A percentile compares a stretch with the other conserved stretches of the same genome.
These are phyloP conservation scores for Hippopotamus amphibius DNA, from an alignment of 2,113 vertebrate genomes.

Conservation along the genomic window DNA sequence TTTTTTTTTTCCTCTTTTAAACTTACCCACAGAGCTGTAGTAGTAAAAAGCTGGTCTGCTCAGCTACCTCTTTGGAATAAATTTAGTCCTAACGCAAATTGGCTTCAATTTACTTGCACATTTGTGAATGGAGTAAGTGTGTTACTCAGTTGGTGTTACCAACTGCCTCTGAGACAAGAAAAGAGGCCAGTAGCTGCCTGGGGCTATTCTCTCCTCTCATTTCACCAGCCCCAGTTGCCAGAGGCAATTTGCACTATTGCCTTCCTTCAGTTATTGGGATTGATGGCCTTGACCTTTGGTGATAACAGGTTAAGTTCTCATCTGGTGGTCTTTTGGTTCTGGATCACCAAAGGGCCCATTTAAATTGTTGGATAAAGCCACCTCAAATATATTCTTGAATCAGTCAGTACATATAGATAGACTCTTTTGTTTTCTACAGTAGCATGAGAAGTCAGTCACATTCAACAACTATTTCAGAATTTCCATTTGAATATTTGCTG, in stretches of 20 bases:
- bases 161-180: neutral
- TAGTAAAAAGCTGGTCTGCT: neutral
- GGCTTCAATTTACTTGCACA: slow-evolving; percentile 26
- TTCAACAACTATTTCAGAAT: slow-evolving; percentile 35
- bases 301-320: neutral
- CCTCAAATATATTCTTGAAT: slow-evolving; percentile 29
- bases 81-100: slow-evolving; percentile 50
- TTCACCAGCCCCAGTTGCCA: neutral
- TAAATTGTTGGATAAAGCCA: neutral
- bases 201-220: neutral
- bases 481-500: slow-evolving; percentile 37
- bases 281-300: neutral
- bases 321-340: slow-evolving; percentile 2
- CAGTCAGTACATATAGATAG: neutral
- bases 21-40: neutral
- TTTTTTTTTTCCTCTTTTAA: neutral
- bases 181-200: neutral
- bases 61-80: neutral
- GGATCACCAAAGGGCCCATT: neutral
- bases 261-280: neutral
- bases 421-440: neutral
- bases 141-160: neutral
- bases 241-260: neutral
- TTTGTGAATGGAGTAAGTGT: neutral
- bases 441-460: neutral